Evolutionary conservation across 2,797 vertebrate species (phyloP), one percentile per base, ranked within the genome.

Genomic region (Halcyon leucocephala): DNA sequence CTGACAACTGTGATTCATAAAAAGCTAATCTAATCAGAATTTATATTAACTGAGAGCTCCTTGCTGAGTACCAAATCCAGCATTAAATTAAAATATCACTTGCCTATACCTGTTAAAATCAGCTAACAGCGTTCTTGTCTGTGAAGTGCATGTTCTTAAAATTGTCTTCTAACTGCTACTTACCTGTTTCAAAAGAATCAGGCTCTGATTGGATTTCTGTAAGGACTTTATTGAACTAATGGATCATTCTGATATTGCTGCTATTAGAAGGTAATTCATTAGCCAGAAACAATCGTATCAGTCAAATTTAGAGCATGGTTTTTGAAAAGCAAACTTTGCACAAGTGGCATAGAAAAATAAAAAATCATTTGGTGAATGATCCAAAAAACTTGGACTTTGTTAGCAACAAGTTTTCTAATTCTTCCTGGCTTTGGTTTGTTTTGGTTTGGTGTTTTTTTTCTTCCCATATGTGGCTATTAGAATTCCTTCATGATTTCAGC

Each of bases 401-500:
- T 88, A 93, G 58, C 61, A 87, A 64, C 37, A 72, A 80, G 54
- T 88, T 94, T 91, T 42, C 55, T 52, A 1, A 86, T 83, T 85
- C 26, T 81, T 89, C 31, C 66, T 84, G 51, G 44, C 86, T 89
- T 95, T 91, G 70, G 48, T 9, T 79, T 72, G 21, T 54, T 54
- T 54, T 54, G 51, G 16, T 26, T 51, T 51, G 51, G 29, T 14
- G 65, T 52, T 67, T 37, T 65, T 58, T 42, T 16, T 4, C 13
- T 74, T 77, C 28, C 55, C 58, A 52, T 96, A 93, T 33, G 57
- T 93, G 94, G 78, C 82, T 94, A 70, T 91, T 97, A 55, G 16
- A 88, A 93, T 97, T 97, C 95, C 89, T 96, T 97, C 88, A 88
- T 83, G 71, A 92, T 90, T 93, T 95, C 82, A 81, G 93, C 97